Evolutionary conservation across 2,797 vertebrate genomes (phyloP).

Genomic region (Labroides dimidiatus): DNA sequence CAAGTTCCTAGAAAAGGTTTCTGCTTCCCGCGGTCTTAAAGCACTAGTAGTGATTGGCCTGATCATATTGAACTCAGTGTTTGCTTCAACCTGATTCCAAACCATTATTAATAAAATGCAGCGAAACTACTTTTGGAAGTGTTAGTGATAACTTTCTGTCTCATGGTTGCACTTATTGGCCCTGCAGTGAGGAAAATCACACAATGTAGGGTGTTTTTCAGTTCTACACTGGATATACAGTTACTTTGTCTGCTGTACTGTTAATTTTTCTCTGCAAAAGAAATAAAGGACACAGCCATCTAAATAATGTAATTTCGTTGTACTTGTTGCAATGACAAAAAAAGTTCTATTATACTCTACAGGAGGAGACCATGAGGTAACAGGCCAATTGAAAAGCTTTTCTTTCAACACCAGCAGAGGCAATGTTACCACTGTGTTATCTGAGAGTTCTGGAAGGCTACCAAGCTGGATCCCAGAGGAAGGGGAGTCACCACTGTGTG

Average conservation of each 20-base stretch:
- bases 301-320: too few relatives aligned
- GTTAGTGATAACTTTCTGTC: neutral
- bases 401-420: constrained; percentile 53
- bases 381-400: constrained; percentile 20
- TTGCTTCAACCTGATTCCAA: too few relatives aligned
- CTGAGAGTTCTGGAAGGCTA: constrained; percentile 42
- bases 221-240: neutral
- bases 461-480: constrained; percentile 42
- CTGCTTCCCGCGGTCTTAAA: too few relatives aligned
- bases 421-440: constrained; percentile 52
- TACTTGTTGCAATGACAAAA: too few relatives aligned
- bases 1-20: too few relatives aligned
- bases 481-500: constrained; percentile 83
- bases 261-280: neutral
- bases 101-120: too few relatives aligned
- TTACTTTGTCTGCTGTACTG: neutral
- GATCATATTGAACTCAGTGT: too few relatives aligned
- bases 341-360: too few relatives aligned
- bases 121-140: too few relatives aligned
- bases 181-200: neutral
- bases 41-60: too few relatives aligned
- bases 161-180: neutral
- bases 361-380: too few relatives aligned
- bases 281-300: neutral
- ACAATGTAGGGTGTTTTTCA: neutral